Evolutionary conservation across 2,113 vertebrate genomes (phyloP).

Genomic region (Toxotes jaculatrix): DNA sequence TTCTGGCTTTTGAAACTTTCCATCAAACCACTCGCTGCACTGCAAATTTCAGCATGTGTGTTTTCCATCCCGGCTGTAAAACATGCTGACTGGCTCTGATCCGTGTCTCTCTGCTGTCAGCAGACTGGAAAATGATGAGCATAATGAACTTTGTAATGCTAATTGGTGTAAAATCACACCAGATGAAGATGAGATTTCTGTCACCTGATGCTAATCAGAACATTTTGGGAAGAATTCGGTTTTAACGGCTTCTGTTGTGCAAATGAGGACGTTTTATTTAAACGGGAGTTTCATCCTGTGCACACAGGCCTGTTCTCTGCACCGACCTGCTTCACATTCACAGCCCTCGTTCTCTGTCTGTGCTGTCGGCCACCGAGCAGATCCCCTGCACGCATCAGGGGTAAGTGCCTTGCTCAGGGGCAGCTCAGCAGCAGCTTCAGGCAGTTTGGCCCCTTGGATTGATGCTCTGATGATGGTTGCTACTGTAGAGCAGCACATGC

Average conservation of each 20-base stretch:
- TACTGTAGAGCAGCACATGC: neutral
- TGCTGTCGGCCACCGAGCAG: slow-evolving; percentile 37
- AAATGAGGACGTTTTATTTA: neutral
- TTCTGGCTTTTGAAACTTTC: neutral
- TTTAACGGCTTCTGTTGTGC: slow-evolving; percentile 26
- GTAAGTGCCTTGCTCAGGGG: slow-evolving; percentile 67
- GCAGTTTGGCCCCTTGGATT: neutral
- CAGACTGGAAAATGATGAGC: slow-evolving; percentile 23
- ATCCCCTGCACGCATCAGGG: slow-evolving; percentile 43
- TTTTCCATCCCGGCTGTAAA: neutral
- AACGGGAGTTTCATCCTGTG: neutral
- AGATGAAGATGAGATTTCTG: neutral
- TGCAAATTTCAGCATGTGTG: neutral
- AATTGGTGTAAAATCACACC: slow-evolving; percentile 6
- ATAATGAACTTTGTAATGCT: slow-evolving; percentile 31
- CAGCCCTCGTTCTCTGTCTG: too few relatives aligned
- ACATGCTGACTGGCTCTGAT: neutral
- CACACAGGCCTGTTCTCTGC: neutral
- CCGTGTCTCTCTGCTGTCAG: slow-evolving; percentile 9
- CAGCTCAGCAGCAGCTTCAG: slow-evolving; percentile 30
- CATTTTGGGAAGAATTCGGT: neutral
- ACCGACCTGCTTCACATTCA: neutral
- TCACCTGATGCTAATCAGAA: slow-evolving; percentile 20
- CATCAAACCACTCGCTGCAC: neutral
- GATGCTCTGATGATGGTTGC: neutral